Evolutionary conservation across 2,113 vertebrate species (phyloP).

Genomic region (Scortum barcoo): DNA sequence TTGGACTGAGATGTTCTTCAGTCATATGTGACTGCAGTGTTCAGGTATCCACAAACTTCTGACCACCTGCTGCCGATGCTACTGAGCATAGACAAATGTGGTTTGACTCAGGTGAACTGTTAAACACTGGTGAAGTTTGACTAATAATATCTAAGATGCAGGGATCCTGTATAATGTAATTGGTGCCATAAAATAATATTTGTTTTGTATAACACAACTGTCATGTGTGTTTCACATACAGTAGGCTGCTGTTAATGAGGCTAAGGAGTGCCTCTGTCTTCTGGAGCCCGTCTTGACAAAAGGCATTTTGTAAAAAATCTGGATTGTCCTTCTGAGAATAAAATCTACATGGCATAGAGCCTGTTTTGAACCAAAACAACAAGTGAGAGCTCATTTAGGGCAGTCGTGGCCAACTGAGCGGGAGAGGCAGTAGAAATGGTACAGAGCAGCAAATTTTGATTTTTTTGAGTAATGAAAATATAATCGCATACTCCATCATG

Average conservation of each 20-base stretch:
- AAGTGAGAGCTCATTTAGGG: not conserved
- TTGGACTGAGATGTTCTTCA: not conserved
- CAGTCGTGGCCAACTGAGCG: not conserved
- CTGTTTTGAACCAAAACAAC: not conserved
- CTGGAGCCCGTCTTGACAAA: not conserved
- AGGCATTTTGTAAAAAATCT: not conserved
- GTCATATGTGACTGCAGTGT: not conserved
- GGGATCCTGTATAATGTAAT: constrained; percentile 7
- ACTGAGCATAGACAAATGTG: not conserved
- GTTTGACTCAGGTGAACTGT: too few species aligned
- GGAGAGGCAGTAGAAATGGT: not conserved
- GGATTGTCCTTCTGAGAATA: not conserved
- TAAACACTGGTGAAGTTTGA: not conserved
- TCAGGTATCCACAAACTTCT: not conserved
- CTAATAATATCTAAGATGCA: not conserved
- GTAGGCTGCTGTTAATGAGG: not conserved
- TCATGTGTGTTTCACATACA: not conserved
- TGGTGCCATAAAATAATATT: not conserved
- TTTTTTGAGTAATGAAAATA: not conserved
- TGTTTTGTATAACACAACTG: not conserved
- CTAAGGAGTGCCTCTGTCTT: not conserved
- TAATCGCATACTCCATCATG: not conserved
- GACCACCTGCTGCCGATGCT: not conserved
- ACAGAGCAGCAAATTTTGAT: not conserved
- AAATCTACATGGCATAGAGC: not conserved